Percentiles rank a stretch among this genome's conserved stretches.
Evolutionary conservation across 2,113 vertebrate genomes (phyloP).

Genomic region (Typhlomys cinereus): DNA sequence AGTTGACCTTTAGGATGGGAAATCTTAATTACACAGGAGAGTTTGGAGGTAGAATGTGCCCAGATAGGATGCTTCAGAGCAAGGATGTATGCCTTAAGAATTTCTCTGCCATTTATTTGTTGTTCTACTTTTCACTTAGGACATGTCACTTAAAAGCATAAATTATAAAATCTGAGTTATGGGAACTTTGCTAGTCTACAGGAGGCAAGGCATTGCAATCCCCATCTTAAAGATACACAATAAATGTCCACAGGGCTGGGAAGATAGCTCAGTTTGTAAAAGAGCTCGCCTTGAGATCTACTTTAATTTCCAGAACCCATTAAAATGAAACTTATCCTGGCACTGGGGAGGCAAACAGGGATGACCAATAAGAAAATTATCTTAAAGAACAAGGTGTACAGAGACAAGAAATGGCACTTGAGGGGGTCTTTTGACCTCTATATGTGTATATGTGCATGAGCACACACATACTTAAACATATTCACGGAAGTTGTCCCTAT

Average conservation of each 20-base stretch:
- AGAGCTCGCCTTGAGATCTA: background rate
- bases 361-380: background rate
- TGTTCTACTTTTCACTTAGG: background rate
- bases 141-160: background rate
- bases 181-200: background rate
- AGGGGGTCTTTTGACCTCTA: background rate
- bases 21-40: background rate
- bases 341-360: background rate
- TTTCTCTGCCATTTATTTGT: background rate
- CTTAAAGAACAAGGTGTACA: background rate
- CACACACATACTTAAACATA: background rate
- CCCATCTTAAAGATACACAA: background rate
- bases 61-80: background rate
- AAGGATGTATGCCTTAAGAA: background rate
- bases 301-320: background rate
- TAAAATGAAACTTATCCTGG: background rate
- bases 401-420: background rate
- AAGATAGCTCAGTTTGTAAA: background rate
- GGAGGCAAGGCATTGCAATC: background rate
- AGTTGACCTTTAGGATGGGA: too few relatives aligned
- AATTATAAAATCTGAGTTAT: constrained; percentile 37
- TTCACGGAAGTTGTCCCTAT: background rate
- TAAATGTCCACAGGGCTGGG: background rate
- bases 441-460: background rate
- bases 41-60: background rate